A percentile compares a stretch with the other conserved stretches of the same genome.
Conservation (phyloP, 2,888 invertebrate genomes). For the Eristalinus aeneus region DNA sequence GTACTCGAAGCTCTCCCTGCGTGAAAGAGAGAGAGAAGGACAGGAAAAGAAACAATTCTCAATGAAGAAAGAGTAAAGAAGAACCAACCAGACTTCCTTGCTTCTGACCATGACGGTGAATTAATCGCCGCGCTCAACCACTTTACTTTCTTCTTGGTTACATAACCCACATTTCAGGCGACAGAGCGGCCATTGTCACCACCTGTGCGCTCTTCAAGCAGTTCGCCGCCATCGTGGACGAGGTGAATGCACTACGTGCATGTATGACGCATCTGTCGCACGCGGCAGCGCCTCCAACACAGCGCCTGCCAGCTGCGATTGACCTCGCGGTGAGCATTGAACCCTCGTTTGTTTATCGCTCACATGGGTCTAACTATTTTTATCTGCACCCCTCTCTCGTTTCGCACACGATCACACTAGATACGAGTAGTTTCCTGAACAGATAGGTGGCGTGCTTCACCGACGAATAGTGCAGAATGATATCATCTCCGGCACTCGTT, state of each 20-base stretch:
- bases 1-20: constrained; percentile 3
- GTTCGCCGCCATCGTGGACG: background rate
- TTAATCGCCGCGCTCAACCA: background rate
- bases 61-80: background rate
- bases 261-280: constrained; percentile 37
- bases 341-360: background rate
- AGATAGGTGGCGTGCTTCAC: constrained; percentile 16
- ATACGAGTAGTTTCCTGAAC: constrained; percentile 44
- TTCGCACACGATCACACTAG: constrained; percentile 44
- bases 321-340: constrained; percentile 47
- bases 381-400: constrained; percentile 20
- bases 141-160: constrained; percentile 22
- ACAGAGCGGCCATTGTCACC: constrained; percentile 14
- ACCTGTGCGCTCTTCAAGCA: background rate
- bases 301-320: background rate
- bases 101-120: constrained; percentile 52
- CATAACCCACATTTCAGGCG: constrained; percentile 43
- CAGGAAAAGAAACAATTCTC: background rate
- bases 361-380: background rate
- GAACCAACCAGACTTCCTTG: constrained; percentile 28
- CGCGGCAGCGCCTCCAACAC: background rate
- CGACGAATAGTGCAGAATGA: constrained; percentile 39
- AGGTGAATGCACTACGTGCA: constrained; percentile 47
- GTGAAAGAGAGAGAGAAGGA: background rate
- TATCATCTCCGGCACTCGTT: constrained; percentile 38